Evolutionary conservation across 2,113 vertebrate species (phyloP).

Genomic region (Bufo gargarizans): DNA sequence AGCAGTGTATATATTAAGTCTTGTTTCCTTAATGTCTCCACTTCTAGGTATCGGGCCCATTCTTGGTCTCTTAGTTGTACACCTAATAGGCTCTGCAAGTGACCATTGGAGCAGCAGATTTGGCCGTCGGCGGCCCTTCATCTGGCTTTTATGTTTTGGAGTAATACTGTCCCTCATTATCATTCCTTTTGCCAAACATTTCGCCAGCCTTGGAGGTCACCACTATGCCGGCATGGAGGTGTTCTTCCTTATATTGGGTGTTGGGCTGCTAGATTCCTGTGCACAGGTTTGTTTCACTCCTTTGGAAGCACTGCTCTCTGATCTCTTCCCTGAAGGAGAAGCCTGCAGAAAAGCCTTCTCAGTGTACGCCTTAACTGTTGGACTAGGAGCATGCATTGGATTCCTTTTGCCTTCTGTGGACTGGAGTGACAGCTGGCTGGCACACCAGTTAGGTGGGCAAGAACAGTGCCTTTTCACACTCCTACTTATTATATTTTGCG

Average conservation of each 20-base stretch:
- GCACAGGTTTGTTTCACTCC: slow-evolving; percentile 88
- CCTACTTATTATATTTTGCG: slow-evolving; percentile 78
- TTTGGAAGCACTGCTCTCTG: slow-evolving; percentile 82
- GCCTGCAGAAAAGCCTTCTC: slow-evolving; percentile 83
- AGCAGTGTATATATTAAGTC: background rate
- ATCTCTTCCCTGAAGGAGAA: slow-evolving; percentile 82
- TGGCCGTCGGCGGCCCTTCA: slow-evolving; percentile 84
- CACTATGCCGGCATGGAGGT: slow-evolving; percentile 72
- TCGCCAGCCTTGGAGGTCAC: slow-evolving; percentile 71
- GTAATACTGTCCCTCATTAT: slow-evolving; percentile 82
- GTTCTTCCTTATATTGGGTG: slow-evolving; percentile 77
- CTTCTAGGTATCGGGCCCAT: slow-evolving; percentile 81
- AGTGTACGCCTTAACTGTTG: slow-evolving; percentile 83
- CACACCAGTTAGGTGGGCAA: slow-evolving; percentile 78
- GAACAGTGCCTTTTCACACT: slow-evolving; percentile 82
- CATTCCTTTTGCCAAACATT: slow-evolving; percentile 74
- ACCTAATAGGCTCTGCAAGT: slow-evolving; percentile 80
- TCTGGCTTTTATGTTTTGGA: slow-evolving; percentile 81
- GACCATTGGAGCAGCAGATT: slow-evolving; percentile 83
- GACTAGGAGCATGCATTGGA: slow-evolving; percentile 84
- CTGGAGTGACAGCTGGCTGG: slow-evolving; percentile 77
- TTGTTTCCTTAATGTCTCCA: background rate
- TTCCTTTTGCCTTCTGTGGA: slow-evolving; percentile 82
- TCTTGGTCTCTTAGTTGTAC: slow-evolving; percentile 80
- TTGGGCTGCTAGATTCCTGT: slow-evolving; percentile 83